phyloP scores from a whole-genome alignment of 1,140 invertebrate species.

The Bicyclus anynana region DNA sequence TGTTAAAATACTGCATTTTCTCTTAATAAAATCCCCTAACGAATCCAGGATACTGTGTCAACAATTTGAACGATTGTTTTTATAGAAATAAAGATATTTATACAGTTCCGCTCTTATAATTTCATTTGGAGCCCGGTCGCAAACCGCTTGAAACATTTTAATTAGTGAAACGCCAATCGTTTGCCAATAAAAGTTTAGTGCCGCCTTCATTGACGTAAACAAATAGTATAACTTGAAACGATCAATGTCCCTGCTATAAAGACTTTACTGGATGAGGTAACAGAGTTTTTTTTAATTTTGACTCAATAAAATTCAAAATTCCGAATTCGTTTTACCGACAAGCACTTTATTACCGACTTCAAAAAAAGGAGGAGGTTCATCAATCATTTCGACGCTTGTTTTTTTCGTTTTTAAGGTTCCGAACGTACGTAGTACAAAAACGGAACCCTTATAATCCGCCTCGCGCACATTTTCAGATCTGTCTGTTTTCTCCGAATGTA shows the following conservation, averaged over 20 bases:
- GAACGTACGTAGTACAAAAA: too few species aligned
- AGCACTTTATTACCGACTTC: too few species aligned
- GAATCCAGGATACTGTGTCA: not conserved
- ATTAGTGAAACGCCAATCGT: conserved; percentile 11
- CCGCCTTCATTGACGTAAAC: conserved; percentile 7
- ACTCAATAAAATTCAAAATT: too few species aligned
- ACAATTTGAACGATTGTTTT: not conserved
- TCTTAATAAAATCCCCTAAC: not conserved
- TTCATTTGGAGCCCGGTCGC: not conserved
- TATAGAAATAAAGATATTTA: not conserved
- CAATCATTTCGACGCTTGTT: too few species aligned
- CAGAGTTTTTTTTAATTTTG: too few species aligned
- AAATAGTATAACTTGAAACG: conserved; percentile 13
- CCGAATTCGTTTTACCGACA: too few species aligned
- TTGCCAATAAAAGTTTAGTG: conserved; percentile 16
- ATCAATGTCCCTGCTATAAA: not conserved
- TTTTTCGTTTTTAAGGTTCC: too few species aligned
- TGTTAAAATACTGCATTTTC: not conserved
- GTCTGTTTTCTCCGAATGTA: too few species aligned
- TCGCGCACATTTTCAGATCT: too few species aligned
- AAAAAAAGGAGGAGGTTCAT: too few species aligned
- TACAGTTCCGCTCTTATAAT: not conserved
- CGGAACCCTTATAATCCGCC: too few species aligned
- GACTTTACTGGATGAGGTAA: not conserved
- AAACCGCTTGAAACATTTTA: conserved; percentile 4